Evolutionary conservation across 2,888 invertebrate genomes (phyloP).

Genomic region (Xanthorhoe spadicearia): DNA sequence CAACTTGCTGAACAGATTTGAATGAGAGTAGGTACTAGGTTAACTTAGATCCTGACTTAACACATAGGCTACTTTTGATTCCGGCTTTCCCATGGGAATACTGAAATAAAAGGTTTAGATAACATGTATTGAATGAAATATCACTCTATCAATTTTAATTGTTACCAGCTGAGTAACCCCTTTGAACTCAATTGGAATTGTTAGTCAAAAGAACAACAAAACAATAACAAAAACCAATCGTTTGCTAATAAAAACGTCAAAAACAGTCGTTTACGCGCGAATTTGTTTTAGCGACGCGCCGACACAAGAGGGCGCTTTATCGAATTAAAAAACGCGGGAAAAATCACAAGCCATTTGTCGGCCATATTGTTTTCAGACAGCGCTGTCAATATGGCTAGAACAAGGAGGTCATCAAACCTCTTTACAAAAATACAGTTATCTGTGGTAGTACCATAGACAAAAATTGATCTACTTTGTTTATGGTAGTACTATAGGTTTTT

Average conservation of each 20-base stretch:
- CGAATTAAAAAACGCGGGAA: conserved; percentile 38
- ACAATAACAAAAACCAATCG: conserved; percentile 12
- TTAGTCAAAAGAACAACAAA: conserved; percentile 3
- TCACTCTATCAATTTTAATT: not conserved
- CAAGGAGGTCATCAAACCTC: not conserved
- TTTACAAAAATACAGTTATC: too few relatives aligned
- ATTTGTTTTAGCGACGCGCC: conserved; percentile 1
- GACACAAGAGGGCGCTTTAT: conserved; percentile 13
- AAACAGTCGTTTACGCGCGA: conserved; percentile 23
- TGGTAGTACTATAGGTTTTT: too few relatives aligned
- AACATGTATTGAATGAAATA: too few relatives aligned
- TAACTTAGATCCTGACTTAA: too few relatives aligned
- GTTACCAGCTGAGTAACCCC: not conserved
- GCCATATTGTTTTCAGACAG: conserved; percentile 27
- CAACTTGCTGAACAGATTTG: too few relatives aligned
- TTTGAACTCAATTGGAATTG: conserved; percentile 2
- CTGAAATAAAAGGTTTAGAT: too few relatives aligned
- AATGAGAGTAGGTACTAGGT: too few relatives aligned
- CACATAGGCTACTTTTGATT: too few relatives aligned
- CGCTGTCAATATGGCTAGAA: not conserved
- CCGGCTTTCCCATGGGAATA: too few relatives aligned
- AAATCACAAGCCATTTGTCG: conserved; percentile 24
- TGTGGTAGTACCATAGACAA: too few relatives aligned
- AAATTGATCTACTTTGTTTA: too few relatives aligned
- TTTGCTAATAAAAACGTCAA: conserved; percentile 27